Evolutionary conservation across 53 echinoderm and acorn worm species (phyloP).

Genomic region (Pentamera pediparva): DNA sequence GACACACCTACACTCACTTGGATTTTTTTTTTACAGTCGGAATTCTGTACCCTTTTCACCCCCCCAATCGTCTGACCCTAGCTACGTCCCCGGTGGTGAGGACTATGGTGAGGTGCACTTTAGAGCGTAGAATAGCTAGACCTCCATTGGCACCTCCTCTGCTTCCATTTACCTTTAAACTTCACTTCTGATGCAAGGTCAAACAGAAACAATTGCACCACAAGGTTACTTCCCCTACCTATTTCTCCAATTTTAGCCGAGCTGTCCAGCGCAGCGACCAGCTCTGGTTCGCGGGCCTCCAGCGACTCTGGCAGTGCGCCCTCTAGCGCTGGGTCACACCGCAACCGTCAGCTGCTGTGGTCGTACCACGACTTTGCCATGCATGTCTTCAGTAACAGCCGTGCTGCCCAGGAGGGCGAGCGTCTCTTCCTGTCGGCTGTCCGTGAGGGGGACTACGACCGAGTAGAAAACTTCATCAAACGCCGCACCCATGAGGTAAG

Average conservation of each 20-base stretch:
- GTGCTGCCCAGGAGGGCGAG: constrained; percentile 56
- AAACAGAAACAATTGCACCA: not conserved
- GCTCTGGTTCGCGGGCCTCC: constrained; percentile 1
- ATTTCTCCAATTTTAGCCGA: not conserved
- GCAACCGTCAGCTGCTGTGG: constrained; percentile 68
- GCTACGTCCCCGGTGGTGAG: no score
- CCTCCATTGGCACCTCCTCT: no score
- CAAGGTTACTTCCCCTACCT: not conserved
- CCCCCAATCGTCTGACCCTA: no score
- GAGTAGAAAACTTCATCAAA: constrained; percentile 77
- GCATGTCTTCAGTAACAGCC: constrained; percentile 84
- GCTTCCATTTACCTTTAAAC: no score
- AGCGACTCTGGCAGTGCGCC: constrained; percentile 29
- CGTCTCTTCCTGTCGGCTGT: constrained; percentile 72
- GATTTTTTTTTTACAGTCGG: no score
- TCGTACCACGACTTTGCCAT: constrained; percentile 96
- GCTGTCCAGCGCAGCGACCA: not conserved
- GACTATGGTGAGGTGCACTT: no score
- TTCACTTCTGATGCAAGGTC: no score
- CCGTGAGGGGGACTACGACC: constrained; percentile 58
- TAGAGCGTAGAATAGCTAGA: no score
- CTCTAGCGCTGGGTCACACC: constrained; percentile 66
- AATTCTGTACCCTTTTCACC: no score
- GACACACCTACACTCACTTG: no score
- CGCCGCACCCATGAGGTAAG: constrained; percentile 81